Conservation (phyloP, 2,113 vertebrate genomes). For the Neolamprologus devosi region DNA sequence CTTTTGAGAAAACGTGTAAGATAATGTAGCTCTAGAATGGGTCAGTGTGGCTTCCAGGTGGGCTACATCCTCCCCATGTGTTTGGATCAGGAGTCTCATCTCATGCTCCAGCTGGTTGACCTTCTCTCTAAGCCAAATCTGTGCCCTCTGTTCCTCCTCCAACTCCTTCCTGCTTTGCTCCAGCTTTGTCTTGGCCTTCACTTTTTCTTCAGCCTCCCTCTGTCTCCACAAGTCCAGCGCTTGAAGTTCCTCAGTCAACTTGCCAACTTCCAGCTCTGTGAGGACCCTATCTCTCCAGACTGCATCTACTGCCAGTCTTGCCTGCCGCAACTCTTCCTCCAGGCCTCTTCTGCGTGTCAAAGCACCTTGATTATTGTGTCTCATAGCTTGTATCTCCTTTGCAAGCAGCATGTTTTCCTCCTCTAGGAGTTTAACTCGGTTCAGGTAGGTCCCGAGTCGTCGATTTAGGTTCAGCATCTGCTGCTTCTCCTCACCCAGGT, state of each 20-base stretch:
- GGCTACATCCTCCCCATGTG: constrained; percentile 78
- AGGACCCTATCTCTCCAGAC: constrained; percentile 76
- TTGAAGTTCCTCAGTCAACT: constrained; percentile 72
- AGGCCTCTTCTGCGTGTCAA: constrained; percentile 35
- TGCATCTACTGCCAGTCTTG: constrained; percentile 69
- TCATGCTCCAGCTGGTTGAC: constrained; percentile 78
- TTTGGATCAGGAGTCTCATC: constrained; percentile 64
- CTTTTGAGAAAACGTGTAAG: constrained; percentile 23
- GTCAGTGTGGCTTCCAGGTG: constrained; percentile 59
- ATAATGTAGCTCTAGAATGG: constrained; percentile 31
- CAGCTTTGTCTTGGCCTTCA: constrained; percentile 62
- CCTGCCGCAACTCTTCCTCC: constrained; percentile 72
- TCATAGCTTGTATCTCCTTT: constrained; percentile 72
- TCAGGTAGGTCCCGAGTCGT: constrained; percentile 84
- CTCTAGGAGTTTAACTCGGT: constrained; percentile 83
- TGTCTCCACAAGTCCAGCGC: constrained; percentile 67
- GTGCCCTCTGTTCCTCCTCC: constrained; percentile 79
- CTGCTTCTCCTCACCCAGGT: constrained; percentile 76
- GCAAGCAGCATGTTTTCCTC: constrained; percentile 80
- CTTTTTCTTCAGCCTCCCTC: constrained; percentile 69
- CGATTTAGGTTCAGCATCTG: constrained; percentile 92
- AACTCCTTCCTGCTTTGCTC: constrained; percentile 69
- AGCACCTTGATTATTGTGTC: constrained; percentile 29
- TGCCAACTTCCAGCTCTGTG: constrained; percentile 76
- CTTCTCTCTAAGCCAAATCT: constrained; percentile 77